Evolutionary conservation across 2,797 vertebrate genomes (phyloP).

Genomic region (Lacerta bilineata): DNA sequence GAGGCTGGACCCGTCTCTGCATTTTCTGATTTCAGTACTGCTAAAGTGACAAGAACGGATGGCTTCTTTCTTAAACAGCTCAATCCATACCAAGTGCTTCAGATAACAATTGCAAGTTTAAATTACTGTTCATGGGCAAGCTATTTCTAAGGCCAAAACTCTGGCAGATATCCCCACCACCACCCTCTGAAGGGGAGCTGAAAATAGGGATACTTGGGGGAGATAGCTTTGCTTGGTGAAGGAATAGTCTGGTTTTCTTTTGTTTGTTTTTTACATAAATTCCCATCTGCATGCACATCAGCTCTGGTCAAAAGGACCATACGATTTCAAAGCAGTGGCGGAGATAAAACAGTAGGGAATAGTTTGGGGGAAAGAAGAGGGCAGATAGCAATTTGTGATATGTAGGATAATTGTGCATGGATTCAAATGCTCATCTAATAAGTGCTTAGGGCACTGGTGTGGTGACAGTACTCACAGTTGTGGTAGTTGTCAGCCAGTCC

Average conservation of each 20-base stretch:
- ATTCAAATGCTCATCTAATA: neutral
- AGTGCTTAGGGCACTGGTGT: neutral
- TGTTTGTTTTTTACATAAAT: too few species aligned
- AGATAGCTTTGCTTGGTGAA: neutral
- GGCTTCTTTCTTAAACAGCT: constrained; percentile 29
- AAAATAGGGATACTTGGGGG: rapidly evolving
- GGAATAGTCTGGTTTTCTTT: neutral
- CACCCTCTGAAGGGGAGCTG: too few species aligned
- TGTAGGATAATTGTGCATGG: neutral
- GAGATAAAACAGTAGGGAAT: neutral
- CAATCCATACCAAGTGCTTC: constrained; percentile 33
- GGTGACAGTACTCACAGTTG: neutral
- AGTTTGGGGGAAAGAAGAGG: too few species aligned
- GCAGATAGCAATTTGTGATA: too few species aligned
- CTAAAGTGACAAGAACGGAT: neutral
- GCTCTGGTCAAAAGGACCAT: neutral
- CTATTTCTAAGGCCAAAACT: neutral
- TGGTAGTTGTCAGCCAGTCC: neutral
- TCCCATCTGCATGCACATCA: neutral
- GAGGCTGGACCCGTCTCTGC: constrained; percentile 58
- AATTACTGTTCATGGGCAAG: constrained; percentile 25
- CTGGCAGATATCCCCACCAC: neutral
- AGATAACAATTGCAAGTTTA: constrained; percentile 52
- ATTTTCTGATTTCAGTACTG: neutral
- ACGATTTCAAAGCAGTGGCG: neutral